Evolutionary conservation across 1,140 invertebrate species (phyloP).

Genomic region (Zaprionus kolodkinae): DNA sequence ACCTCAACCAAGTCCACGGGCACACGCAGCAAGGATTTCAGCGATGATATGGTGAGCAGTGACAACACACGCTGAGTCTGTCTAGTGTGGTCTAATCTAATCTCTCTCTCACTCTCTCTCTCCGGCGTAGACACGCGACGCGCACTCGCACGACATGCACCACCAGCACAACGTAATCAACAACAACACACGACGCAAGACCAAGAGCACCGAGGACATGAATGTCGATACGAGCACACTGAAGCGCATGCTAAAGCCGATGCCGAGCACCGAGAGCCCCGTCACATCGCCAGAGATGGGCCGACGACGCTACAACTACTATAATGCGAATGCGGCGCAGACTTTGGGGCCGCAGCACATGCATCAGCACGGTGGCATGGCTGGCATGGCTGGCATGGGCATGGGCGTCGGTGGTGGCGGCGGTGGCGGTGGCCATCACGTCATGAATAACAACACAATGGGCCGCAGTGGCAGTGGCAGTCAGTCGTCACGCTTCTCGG

Average conservation of each 20-base stretch:
- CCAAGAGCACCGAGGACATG: slow-evolving; percentile 96
- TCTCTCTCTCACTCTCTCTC: slow-evolving; percentile 15
- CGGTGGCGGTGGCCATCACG: slow-evolving; percentile 76
- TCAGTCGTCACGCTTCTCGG: slow-evolving; percentile 84
- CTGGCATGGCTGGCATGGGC: slow-evolving; percentile 56
- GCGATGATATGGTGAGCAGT: slow-evolving; percentile 79
- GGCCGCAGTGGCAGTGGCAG: slow-evolving; percentile 72
- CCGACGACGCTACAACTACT: slow-evolving; percentile 88
- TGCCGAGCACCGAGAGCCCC: slow-evolving; percentile 93
- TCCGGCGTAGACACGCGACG: slow-evolving; percentile 74
- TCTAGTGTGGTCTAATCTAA: slow-evolving; percentile 13
- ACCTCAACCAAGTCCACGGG: slow-evolving; percentile 86
- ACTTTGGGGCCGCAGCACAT: slow-evolving; percentile 85
- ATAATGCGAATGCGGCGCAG: slow-evolving; percentile 85
- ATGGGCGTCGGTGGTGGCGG: slow-evolving; percentile 45
- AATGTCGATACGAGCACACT: slow-evolving; percentile 94
- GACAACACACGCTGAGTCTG: neutral
- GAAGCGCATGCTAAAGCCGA: slow-evolving; percentile 96
- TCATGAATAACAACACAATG: slow-evolving; percentile 84
- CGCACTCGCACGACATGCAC: slow-evolving; percentile 83
- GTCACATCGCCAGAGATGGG: slow-evolving; percentile 95
- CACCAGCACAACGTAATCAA: slow-evolving; percentile 87
- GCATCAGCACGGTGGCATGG: slow-evolving; percentile 83
- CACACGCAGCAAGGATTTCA: slow-evolving; percentile 85
- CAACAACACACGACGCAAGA: slow-evolving; percentile 90